These are phyloP conservation scores for Lepidurus apus DNA, from an alignment of 1,140 invertebrate genomes.

Conservation along the genomic window DNA sequence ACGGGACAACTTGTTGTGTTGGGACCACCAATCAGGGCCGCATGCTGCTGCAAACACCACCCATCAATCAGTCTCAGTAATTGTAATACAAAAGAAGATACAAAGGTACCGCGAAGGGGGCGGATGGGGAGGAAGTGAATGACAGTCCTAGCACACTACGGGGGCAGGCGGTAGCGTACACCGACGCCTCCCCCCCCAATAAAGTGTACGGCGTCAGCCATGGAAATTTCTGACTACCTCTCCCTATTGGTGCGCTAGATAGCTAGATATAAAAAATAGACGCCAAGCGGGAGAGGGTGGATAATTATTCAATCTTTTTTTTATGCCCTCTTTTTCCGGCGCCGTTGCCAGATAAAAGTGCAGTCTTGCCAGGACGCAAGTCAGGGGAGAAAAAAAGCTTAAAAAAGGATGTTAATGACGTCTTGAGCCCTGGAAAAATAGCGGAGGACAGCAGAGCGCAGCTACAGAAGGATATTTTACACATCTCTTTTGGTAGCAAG, in stretches of 20 bases:
- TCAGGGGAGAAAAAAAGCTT: not conserved
- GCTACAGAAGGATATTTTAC: not conserved
- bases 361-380: not conserved
- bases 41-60: conserved; percentile 72
- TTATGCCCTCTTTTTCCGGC: not conserved
- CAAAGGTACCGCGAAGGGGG: not conserved
- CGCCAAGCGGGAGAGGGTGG: not conserved
- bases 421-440: not conserved
- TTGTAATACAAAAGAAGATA: conserved; percentile 3
- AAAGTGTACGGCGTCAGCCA: not conserved
- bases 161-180: conserved; percentile 24
- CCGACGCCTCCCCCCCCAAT: conserved; percentile 23
- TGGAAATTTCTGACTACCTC: not conserved
- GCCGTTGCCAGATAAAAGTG: not conserved
- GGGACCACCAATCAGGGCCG: conserved; percentile 79
- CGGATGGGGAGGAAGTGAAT: not conserved
- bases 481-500: not conserved
- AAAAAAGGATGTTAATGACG: not conserved
- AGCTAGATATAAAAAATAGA: not conserved
- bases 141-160: not conserved
- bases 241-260: conserved; percentile 23
- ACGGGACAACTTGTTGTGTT: conserved; percentile 78
- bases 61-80: conserved; percentile 30
- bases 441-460: not conserved
- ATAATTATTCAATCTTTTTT: conserved; percentile 4